Percentiles rank a stretch among this genome's conserved stretches.
Conservation (phyloP, 2,113 vertebrate species). For the Platichthys stellatus region DNA sequence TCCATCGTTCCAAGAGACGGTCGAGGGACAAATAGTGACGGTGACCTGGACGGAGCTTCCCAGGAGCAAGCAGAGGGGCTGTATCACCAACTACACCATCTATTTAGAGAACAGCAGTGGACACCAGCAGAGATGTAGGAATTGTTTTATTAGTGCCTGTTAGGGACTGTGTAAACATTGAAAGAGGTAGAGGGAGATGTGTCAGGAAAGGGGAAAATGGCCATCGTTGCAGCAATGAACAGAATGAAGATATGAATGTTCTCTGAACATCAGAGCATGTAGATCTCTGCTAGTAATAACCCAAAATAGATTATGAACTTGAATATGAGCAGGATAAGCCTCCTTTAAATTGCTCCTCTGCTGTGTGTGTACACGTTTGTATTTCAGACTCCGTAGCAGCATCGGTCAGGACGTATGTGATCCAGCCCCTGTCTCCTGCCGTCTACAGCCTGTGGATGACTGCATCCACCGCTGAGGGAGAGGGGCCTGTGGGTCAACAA, state of each 20-base stretch:
- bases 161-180: background rate
- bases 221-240: too few relatives aligned
- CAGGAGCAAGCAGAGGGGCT: slow-evolving; percentile 65
- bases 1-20: slow-evolving; percentile 34
- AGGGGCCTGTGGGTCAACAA: slow-evolving; percentile 52
- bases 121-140: slow-evolving; percentile 15
- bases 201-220: background rate
- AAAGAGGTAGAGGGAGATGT: background rate
- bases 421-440: slow-evolving; percentile 43
- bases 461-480: slow-evolving; percentile 72
- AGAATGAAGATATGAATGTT: too few relatives aligned
- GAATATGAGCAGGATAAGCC: background rate
- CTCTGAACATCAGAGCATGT: too few relatives aligned
- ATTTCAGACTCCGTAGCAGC: slow-evolving; percentile 48
- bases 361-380: background rate
- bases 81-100: slow-evolving; percentile 74
- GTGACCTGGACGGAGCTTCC: slow-evolving; percentile 69
- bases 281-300: too few relatives aligned
- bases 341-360: background rate
- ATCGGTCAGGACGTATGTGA: slow-evolving; percentile 28
- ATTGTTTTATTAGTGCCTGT: background rate
- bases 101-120: slow-evolving; percentile 49
- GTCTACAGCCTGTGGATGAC: slow-evolving; percentile 75
- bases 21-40: slow-evolving; percentile 41
- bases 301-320: too few relatives aligned